Evolutionary conservation across 2,113 vertebrate genomes (phyloP), one percentile per base, ranked within the genome.

Genomic region (Eptesicus fuscus): DNA sequence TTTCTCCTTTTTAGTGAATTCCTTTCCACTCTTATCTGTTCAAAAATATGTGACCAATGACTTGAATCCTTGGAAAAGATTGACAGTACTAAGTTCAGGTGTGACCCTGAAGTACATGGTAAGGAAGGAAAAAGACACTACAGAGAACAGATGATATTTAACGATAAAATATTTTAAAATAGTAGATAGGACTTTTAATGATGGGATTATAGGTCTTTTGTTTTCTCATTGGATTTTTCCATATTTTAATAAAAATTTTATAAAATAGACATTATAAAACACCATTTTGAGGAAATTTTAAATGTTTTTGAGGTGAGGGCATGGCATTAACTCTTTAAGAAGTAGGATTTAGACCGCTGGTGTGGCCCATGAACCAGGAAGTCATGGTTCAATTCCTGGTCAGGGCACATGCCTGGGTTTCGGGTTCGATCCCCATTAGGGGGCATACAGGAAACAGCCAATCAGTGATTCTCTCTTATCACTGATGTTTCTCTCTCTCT

Each of bases 111-210:
- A 80, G 32, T 65, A 56, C 70, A 16, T 11, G 9, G 18, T 28
- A 76, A 47, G 44, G 25, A 61, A 70, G n/a, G 12, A 61, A 77
- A 84, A 90, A 77, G 5, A 56, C 65, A 83, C 17, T 59, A 37
- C 4, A 61, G n/a, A 77, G 51, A 11, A 25, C 0, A 83, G 47
- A 78, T 83, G 22, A 59, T 47, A 67, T 25, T 61, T 47, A 59
- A 40, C 47, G 40, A 88, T 35, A 89, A 91, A 88, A 69, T 85
- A 87, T 70, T 70, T 95, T 59, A 76, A 95, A 94, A 40, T 30
- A 71, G 12, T 53, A 78, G 9, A 2, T 78, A 79, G n/a, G 30
- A 94, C 44, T 88, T 89, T 37, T 88, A 35, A 40, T 69, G 16
- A 90, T 73, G 20, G n/a, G 5, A 67, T 89, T 83, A n/a, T 59